Percentiles rank a stretch among this genome's conserved stretches.
Conservation (phyloP, 2,888 invertebrate species). For the Drosophila nigricruria region DNA sequence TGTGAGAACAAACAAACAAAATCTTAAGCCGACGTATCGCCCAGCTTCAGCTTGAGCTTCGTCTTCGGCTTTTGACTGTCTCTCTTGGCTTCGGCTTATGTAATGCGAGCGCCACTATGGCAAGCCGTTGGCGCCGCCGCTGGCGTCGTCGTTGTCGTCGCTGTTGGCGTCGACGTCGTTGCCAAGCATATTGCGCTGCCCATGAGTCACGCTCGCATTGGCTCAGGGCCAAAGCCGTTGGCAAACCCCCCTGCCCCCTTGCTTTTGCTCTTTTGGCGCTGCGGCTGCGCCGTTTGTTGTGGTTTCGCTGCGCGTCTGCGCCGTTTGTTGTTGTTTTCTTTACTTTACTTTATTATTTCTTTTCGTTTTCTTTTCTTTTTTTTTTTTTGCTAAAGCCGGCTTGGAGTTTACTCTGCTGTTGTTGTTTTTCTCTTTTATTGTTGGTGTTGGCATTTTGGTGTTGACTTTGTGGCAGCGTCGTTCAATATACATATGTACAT, state of each 20-base stretch:
- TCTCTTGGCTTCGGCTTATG: conserved; percentile 54
- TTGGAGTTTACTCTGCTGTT: conserved; percentile 57
- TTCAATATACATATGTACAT: conserved; percentile 6
- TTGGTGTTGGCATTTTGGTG: conserved; percentile 41
- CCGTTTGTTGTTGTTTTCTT: conserved; percentile 40
- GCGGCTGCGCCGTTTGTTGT: conserved; percentile 71
- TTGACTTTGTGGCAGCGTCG: conserved; percentile 56
- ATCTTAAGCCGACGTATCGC: conserved; percentile 39
- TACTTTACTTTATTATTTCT: conserved; percentile 18
- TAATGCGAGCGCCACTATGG: conserved; percentile 69
- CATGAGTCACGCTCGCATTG: conserved; percentile 49
- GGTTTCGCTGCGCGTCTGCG: conserved; percentile 61
- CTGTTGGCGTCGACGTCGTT: conserved; percentile 3
- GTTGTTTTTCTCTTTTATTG: conserved; percentile 40
- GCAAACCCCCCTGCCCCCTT: not conserved
- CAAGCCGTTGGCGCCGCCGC: conserved; percentile 56
- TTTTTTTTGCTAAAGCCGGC: conserved; percentile 62
- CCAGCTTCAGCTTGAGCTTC: conserved; percentile 30
- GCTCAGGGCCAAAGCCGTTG: conserved; percentile 48
- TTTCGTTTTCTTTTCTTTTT: conserved; percentile 19
- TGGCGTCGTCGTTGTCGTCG: conserved; percentile 24
- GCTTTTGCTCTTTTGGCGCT: conserved; percentile 10
- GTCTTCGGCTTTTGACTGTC: conserved; percentile 15
- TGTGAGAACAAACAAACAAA: conserved; percentile 38
- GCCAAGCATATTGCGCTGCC: conserved; percentile 30